These are phyloP conservation scores for Callithrix jacchus DNA, from an alignment of 2,113 vertebrate genomes.

Conservation along the genomic window DNA sequence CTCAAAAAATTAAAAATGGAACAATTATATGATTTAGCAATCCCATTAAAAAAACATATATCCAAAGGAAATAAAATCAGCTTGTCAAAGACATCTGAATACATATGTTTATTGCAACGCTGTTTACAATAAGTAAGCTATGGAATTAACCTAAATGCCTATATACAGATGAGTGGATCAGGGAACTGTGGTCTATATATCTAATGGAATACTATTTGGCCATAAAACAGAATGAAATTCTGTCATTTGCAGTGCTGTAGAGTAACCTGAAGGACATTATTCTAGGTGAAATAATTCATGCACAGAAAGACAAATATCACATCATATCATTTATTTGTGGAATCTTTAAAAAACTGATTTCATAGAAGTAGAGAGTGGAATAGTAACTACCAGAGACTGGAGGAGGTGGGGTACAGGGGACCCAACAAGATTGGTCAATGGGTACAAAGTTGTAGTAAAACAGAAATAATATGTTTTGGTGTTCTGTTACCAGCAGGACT, in stretches of 20 bases:
- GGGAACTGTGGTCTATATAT: not conserved
- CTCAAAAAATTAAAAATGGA: not conserved
- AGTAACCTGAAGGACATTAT: not conserved
- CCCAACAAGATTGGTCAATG: not conserved
- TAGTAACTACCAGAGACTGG: not conserved
- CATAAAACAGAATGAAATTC: not conserved
- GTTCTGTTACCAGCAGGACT: not conserved
- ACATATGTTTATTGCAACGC: not conserved
- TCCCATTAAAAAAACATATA: not conserved
- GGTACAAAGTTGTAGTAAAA: not conserved
- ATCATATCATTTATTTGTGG: not conserved
- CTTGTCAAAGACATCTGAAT: not conserved
- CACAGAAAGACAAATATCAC: not conserved
- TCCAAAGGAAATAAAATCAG: not conserved
- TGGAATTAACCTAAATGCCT: not conserved
- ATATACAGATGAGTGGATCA: not conserved
- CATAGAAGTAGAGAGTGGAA: not conserved
- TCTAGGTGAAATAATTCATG: not conserved
- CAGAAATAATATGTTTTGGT: not conserved
- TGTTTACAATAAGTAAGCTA: not conserved
- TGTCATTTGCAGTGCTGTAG: not conserved
- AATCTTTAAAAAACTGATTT: not conserved
- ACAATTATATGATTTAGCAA: not conserved
- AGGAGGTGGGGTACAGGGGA: no score
- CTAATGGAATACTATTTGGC: not conserved